Base-by-base conservation (phyloP, 64 coral and sea anemone species). In the Astreopora myriophthalma region DNA sequence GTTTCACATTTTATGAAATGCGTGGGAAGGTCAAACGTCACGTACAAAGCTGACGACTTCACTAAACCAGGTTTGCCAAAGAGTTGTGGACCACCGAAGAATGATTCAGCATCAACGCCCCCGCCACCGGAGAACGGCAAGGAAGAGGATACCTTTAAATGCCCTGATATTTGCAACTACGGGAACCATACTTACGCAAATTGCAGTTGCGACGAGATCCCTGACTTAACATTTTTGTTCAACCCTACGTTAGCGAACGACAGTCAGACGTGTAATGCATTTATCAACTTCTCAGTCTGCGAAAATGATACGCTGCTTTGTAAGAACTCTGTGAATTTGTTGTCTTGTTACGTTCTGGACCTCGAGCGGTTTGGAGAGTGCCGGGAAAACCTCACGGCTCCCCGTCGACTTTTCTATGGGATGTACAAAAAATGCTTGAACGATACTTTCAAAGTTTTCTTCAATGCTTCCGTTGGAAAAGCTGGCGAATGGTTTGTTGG, bases 401-500 rank as follows among this genome's bases (percentile, higher is more conserved):
- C 75, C 0, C 44, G 23, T 19, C 24, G 17, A 8, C 26, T 78
- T 6, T 78, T 78, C 52, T 78, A 78, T 51, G 75, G 46, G 1
- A 78, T 51, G 2, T 78, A 78, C 12, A 44, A 24, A 5, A 77
- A 30, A 17, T 77, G 74, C 23, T 24, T 51, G 16, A 4, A 77
- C 1, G 74, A 77, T 51, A 39, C 74, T 25, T 77, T 77, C 25
- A 77, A 27, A 24, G 74, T 77, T 77, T 77, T 77, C 44, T 77
- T 77, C 40, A 30, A 77, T 3, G 8, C 9, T 28, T 26, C 74
- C 3, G 40, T 77, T 29, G 74, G 40, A n/a, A 77, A 77, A 16
- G 11, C 44, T 0, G 74, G 74, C 4, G 51, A 77, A 44, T 77
- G 74, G 74, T 77, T 16, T 27, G 74, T 77, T 27, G 74, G 74